These are phyloP conservation scores for Cantharis nigra DNA, from an alignment of 2,888 invertebrate genomes.

Conservation along the genomic window DNA sequence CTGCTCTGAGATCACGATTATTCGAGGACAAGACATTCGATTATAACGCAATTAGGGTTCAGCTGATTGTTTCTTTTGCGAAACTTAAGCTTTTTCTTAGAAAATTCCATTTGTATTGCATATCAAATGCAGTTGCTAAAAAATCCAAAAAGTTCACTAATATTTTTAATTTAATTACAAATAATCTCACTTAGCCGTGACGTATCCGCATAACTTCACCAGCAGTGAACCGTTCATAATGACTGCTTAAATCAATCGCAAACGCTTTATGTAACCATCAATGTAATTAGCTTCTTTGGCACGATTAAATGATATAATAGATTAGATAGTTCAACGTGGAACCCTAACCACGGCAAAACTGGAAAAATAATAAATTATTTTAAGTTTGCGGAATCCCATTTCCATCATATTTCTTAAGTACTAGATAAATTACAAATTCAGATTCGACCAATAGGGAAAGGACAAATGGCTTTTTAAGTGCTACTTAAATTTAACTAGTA, in stretches of 20 bases:
- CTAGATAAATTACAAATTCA: too few species aligned
- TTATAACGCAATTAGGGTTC: background rate
- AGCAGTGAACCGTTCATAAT: background rate
- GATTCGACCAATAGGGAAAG: too few species aligned
- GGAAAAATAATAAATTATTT: too few species aligned
- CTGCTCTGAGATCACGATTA: background rate
- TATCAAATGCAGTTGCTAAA: too few species aligned
- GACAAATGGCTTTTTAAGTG: too few species aligned
- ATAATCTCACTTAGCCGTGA: background rate
- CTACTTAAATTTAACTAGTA: too few species aligned
- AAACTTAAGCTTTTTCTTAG: background rate
- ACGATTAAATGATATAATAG: too few species aligned
- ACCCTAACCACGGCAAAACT: too few species aligned
- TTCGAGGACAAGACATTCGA: background rate
- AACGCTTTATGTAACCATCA: background rate
- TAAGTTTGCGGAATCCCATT: too few species aligned
- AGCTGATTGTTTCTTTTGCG: background rate
- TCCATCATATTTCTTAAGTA: too few species aligned
- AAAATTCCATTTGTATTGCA: background rate
- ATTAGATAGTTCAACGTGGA: too few species aligned
- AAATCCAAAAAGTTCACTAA: too few species aligned
- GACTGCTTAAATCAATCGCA: background rate
- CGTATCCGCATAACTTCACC: background rate
- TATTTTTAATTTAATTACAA: background rate
- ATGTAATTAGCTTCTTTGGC: background rate